phyloP scores from a whole-genome alignment of 2,797 vertebrate species.

The Notolepis coatsorum region DNA sequence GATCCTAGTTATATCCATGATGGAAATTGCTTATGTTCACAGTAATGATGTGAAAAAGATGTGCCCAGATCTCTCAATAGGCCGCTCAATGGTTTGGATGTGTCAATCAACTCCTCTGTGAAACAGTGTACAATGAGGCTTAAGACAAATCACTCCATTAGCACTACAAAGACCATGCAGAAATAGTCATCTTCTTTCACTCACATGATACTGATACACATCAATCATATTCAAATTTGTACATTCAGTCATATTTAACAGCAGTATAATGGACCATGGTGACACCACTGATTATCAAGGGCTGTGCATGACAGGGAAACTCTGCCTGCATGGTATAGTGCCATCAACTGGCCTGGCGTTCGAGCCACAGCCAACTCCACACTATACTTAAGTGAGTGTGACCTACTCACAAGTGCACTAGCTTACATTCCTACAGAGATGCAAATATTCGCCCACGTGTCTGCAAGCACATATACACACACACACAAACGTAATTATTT shows the following conservation, averaged over 20 bases:
- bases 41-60: constrained; percentile 72
- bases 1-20: constrained; percentile 63
- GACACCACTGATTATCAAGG: not conserved
- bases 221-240: not conserved
- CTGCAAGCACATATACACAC: not conserved
- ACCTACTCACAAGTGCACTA: no score
- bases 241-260: not conserved
- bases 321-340: not conserved
- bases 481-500: no score
- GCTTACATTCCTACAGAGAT: not conserved
- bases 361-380: no score
- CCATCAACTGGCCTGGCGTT: no score
- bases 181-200: no score
- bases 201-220: not conserved
- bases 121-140: constrained; percentile 29
- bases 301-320: not conserved
- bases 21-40: constrained; percentile 74
- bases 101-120: constrained; percentile 63
- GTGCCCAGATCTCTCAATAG: constrained; percentile 49
- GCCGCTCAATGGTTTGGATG: constrained; percentile 49
- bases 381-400: no score
- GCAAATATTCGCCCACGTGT: not conserved
- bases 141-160: constrained; percentile 4
- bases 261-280: not conserved
- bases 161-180: not conserved